A percentile compares a stretch with the other conserved stretches of the same genome.
Conservation (phyloP, 2,113 vertebrate genomes). For the Trachemys scripta region DNA sequence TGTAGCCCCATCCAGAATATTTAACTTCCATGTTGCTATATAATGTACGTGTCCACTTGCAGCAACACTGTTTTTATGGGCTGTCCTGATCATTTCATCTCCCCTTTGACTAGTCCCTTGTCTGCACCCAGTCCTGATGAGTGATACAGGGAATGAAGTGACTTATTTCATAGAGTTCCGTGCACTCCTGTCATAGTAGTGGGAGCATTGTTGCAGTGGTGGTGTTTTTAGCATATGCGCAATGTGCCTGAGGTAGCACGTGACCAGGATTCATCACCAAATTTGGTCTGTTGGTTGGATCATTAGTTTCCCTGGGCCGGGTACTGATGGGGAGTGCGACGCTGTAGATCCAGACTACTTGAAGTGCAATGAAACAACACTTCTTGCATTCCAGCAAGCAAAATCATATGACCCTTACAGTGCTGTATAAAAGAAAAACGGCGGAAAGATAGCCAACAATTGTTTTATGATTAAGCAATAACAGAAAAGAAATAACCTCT, state of each 20-base stretch:
- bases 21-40: background rate
- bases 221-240: no score
- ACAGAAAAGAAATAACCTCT: background rate
- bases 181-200: background rate
- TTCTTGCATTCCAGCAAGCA: accelerated
- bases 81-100: background rate
- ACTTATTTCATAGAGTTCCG: background rate
- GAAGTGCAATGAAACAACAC: background rate
- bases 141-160: accelerated
- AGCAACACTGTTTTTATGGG: accelerated
- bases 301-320: no score
- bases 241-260: no score
- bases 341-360: background rate
- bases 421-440: background rate
- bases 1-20: background rate
- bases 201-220: accelerated
- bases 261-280: no score
- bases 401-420: background rate
- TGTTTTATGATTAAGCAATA: background rate
- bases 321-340: no score
- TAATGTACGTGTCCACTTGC: background rate
- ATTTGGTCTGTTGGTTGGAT: no score
- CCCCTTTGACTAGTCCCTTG: accelerated
- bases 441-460: background rate
- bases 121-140: accelerated